Evolutionary conservation across 2,113 vertebrate genomes (phyloP), one percentile per base, ranked within the genome.

Genomic region (Acrocephalus kingi): DNA sequence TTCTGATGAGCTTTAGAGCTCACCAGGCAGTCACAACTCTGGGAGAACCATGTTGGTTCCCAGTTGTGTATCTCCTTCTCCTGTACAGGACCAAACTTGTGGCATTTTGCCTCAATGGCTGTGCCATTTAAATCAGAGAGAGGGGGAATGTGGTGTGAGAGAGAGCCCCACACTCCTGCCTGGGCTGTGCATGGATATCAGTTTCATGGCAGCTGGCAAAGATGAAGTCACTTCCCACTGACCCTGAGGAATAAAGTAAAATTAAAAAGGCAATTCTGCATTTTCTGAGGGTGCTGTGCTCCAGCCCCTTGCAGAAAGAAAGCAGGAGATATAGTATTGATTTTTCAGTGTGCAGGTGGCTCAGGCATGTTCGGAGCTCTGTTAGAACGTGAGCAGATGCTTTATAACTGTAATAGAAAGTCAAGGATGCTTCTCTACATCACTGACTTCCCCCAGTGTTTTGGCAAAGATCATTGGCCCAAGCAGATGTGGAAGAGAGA

Each of bases 381-480:
- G 3, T 43, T 68, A n/a, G 77, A 86, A 94, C 10, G 12, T 76
- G 49, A 84, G 52, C 91, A 91, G 90, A 88, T 89, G 89, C 81
- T 87, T 83, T 86, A 25, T 86, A 92, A 63, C 52, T 63, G 58
- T 66, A 74, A 61, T 6, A 84, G 88, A 91, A 93, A 94, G 83
- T 87, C 75, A 71, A 20, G 79, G 83, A 87, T 63, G 49, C 69
- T 89, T 84, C 85, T 84, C 62, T 67, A 28, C 56, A 90, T 86
- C 93, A 15, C 72, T 45, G 56, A 63, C 83, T 96, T 94, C 66
- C 69, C 78, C 56, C 13, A 19, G 84, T 68, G 63, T 87, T 95
- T 82, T 87, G 94, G 92, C 94, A 92, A 79, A 81, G 89, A 94
- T 69, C 5, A 1, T 61, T 90, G 92, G 69, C 94, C 89, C 58